Base-by-base conservation (phyloP, 2,113 vertebrate species). In the Prochilodus magdalenae region DNA sequence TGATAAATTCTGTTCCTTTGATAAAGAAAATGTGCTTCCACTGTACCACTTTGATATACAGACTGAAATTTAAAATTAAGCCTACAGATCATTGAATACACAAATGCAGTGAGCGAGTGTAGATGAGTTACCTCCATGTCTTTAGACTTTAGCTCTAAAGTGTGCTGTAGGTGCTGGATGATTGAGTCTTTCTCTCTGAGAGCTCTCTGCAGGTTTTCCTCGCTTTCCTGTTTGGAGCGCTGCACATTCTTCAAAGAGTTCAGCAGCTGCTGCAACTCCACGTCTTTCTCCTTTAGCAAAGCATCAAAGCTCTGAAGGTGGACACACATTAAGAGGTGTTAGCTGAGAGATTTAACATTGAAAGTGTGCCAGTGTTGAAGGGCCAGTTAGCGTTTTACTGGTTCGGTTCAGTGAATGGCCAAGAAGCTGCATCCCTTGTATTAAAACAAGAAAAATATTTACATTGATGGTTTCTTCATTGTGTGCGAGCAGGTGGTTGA, bases 221-320 rank as follows among this genome's bases (percentile, higher is more conserved):
- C 93, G 18, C 93, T 93, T 66, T 95, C 95, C 83, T 95, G 94
- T 66, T 94, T 95, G 44, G 91, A 90, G 88, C 91, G 93, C 84
- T 95, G 91, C 80, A 95, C 91, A 81, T 89, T 91, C 83, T 95
- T 96, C 59, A 93, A 86, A 0, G 94, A 94, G 77, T 93, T 94
- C 78, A 91, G 86, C 73, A 95, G 93, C 81, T 96, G 95, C 85
- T 95, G 92, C 83, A 96, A 87, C 88, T 95, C 96, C 26, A 88
- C 86, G 62, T 96, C 96, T 82, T 97, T 95, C 89, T 95, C 97
- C 87, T 90, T 95, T 82, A 96, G 88, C 26, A 93, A 70, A 66
- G 86, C 87, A 77, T 96, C 92, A 47, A 96, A 94, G 86, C 91
- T 95, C 97, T 98, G 89, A 0, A 85, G 20, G 62, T 49, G 60